Base-by-base conservation (phyloP, 2,797 vertebrate genomes). In the Coilia nasus region DNA sequence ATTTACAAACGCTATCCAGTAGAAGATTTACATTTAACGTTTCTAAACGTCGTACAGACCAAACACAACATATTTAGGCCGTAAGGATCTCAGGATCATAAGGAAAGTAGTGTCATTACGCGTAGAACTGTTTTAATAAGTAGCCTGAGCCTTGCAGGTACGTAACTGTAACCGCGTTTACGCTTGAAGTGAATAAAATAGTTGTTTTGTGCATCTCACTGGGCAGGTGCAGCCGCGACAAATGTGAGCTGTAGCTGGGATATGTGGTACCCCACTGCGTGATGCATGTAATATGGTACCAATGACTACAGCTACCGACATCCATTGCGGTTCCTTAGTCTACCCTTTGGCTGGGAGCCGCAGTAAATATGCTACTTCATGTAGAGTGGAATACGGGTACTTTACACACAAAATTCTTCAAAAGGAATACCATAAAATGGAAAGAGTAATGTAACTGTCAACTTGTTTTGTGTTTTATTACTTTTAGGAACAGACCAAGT, bases 301-400 rank as follows among this genome's bases (percentile, higher is more conserved):
- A 47, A 86, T 9, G 5, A 94, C 93, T 94, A 90, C 94, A 94
- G 86, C 6, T 94, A 88, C 95, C 95, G 94, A 78, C 89, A 92
- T 93, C 81, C 94, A 87, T 41, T 1, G 88, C 86, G 59, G 81
- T 50, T 81, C 41, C 84, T 57, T 78, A 78, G 71, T 17, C 71
- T 82, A 60, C 54, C 57, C 47, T 82, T 35, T 85, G 81, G 31
- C 56, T 71, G 57, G 84, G 71, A 88, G 87, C 90, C 93, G 28
- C 46, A 78, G 71, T 78, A 44, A 78, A 78, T 78, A 78, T 84
- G 86, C 82, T 19, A 88, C 85, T 88, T 9, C 86, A 35, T 87
- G 80, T 88, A 2, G 84, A 87, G 89, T 90, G 91, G 31, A 44
- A n/a, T 71, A 71, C 90, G 91, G 90, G 91, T 6, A 93, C 93